Conservation (phyloP, 2,888 invertebrate genomes). For the Pogonocherus hispidulus region DNA sequence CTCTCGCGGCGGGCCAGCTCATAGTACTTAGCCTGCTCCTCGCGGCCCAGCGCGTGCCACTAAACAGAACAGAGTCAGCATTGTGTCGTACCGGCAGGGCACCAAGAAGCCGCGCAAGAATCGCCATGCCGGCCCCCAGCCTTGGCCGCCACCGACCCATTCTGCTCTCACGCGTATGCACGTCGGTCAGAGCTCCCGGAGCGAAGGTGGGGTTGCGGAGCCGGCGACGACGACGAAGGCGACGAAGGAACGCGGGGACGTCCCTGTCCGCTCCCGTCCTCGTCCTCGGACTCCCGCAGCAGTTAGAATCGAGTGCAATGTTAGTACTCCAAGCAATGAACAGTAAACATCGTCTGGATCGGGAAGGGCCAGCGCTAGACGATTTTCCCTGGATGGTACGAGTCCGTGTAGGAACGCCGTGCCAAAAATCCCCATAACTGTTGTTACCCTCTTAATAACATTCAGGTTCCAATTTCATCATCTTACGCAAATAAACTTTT, state of each 20-base stretch:
- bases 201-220: conserved; percentile 47
- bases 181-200: conserved; percentile 50
- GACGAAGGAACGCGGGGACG: conserved; percentile 14
- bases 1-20: conserved; percentile 99
- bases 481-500: no score
- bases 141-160: conserved; percentile 60
- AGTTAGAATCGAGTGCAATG: conserved; percentile 31
- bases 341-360: not conserved
- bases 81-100: conserved; percentile 68
- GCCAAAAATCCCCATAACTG: no score
- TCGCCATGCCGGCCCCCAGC: conserved; percentile 53
- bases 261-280: conserved; percentile 16
- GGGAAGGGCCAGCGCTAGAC: not conserved
- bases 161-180: conserved; percentile 59
- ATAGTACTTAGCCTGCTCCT: conserved; percentile 99
- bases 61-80: conserved; percentile 71
- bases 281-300: conserved; percentile 17
- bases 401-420: not conserved
- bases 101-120: conserved; percentile 68
- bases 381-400: not conserved
- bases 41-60: conserved; percentile 99
- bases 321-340: conserved; percentile 14
- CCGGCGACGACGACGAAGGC: conserved; percentile 21
- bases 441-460: no score
- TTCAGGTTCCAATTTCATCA: no score